phyloP scores from a whole-genome alignment of 2,888 invertebrate genomes.

The Cheilosia impressa region DNA sequence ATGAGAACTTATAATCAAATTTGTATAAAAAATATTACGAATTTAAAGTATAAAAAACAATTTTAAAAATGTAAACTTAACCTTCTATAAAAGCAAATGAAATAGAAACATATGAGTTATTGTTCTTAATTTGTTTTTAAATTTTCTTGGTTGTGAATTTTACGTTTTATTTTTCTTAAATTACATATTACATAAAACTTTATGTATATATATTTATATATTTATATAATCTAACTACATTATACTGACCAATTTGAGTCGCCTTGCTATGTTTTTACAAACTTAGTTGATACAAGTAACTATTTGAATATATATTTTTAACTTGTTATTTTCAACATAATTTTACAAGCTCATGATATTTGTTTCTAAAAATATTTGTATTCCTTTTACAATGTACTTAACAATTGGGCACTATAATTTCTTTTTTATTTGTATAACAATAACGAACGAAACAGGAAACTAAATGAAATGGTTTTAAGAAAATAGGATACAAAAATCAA shows the following conservation, averaged over 20 bases:
- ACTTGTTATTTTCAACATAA: slow-evolving; percentile 45
- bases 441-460: slow-evolving; percentile 7
- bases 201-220: slow-evolving; percentile 56
- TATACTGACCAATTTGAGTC: slow-evolving; percentile 17
- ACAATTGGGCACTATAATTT: slow-evolving; percentile 63
- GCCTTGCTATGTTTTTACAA: slow-evolving; percentile 18
- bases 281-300: slow-evolving; percentile 26
- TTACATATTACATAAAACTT: slow-evolving; percentile 4
- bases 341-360: slow-evolving; percentile 70
- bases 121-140: slow-evolving; percentile 14
- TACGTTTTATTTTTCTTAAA: slow-evolving; percentile 4
- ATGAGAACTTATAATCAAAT: neutral
- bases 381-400: slow-evolving; percentile 49
- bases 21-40: slow-evolving; percentile 41
- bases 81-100: slow-evolving; percentile 27
- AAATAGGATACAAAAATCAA: neutral
- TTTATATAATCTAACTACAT: slow-evolving; percentile 71
- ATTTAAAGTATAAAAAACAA: slow-evolving; percentile 9
- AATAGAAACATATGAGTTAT: slow-evolving; percentile 37
- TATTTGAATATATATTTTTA: slow-evolving; percentile 33
- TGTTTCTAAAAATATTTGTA: slow-evolving; percentile 48
- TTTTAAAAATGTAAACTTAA: neutral
- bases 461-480: slow-evolving; percentile 7
- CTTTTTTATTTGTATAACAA: slow-evolving; percentile 16
- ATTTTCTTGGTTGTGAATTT: slow-evolving; percentile 1